A percentile compares a stretch with the other conserved stretches of the same genome.
Conservation (phyloP, 2,113 vertebrate genomes). For the Hydrochoerus hydrochaeris region DNA sequence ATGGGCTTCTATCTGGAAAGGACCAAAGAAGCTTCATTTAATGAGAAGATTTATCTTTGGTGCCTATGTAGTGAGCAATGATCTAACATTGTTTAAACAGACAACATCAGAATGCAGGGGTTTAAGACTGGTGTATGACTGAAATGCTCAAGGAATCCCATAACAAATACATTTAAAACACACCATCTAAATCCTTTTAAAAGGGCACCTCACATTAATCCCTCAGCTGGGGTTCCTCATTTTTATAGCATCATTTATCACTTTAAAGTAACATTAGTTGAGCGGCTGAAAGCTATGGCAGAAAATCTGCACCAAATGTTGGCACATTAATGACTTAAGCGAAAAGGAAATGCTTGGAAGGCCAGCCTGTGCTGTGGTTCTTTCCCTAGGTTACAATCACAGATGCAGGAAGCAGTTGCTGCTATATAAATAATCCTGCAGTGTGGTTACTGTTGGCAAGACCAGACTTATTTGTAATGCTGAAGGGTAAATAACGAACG, state of each 20-base stretch:
- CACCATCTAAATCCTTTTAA: slow-evolving; percentile 80
- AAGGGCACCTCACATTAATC: slow-evolving; percentile 85
- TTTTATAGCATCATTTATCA: slow-evolving; percentile 84
- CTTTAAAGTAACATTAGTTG: slow-evolving; percentile 83
- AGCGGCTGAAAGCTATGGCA: slow-evolving; percentile 76
- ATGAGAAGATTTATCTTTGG: slow-evolving; percentile 65
- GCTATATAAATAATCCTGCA: slow-evolving; percentile 70
- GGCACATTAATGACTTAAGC: slow-evolving; percentile 73
- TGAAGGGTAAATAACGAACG: slow-evolving; percentile 82
- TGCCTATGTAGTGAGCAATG: slow-evolving; percentile 25
- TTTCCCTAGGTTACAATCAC: slow-evolving; percentile 66
- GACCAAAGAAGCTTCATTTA: slow-evolving; percentile 58
- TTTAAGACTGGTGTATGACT: slow-evolving; percentile 63
- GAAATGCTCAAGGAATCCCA: slow-evolving; percentile 74
- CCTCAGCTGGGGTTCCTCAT: slow-evolving; percentile 76
- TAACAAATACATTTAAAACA: slow-evolving; percentile 79
- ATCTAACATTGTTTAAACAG: slow-evolving; percentile 75
- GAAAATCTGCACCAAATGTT: slow-evolving; percentile 68
- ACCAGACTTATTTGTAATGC: slow-evolving; percentile 68
- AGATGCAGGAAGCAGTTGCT: slow-evolving; percentile 71
- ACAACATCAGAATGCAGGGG: slow-evolving; percentile 76
- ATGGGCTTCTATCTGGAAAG: slow-evolving; percentile 7
- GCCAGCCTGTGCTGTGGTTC: slow-evolving; percentile 48
- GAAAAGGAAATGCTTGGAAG: slow-evolving; percentile 76
- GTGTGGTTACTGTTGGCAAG: slow-evolving; percentile 62